Base-by-base conservation (phyloP, 2,888 invertebrate species). In the Yponomeuta malinellus region DNA sequence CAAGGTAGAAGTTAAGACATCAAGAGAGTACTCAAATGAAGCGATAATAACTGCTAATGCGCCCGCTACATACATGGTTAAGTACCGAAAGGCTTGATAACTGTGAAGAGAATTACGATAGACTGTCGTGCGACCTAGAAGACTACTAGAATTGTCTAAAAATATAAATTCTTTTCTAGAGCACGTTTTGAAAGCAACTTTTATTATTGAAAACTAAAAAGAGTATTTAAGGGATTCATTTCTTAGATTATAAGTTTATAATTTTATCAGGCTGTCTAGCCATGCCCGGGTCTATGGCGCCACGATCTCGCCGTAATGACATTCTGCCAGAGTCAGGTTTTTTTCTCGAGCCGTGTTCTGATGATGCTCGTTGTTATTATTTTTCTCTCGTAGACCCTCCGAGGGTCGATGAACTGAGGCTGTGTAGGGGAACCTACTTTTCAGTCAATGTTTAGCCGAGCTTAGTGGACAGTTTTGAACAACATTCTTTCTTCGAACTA, bases 301-400 rank as follows among this genome's bases (percentile, higher is more conserved):
- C 83, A 85, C 84, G 87, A 85, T 83, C 85, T 79, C 77, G 76
- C 80, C 79, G 82, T 91, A 91, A 91, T 91, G 91, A 91, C 90
- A 90, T 83, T 88, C 85, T 84, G 84, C 84, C 82, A 83, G 82
- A 83, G 81, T 78, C 79, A 78, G 85, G 85, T 88, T 91, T 91
- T 90, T 90, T 82, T 80, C 87, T 88, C 83, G 77, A 81, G 83
- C 87, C 84, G 84, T 85, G 82, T 91, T 68, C 90, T 89, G 89
- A 87, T 82, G 87, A 89, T 90, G 52, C 43, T 70, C 48, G 89
- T 90, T 90, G 88, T 91, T 90, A 90, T 90, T 89, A 89, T 89
- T 87, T 83, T 84, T 85, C 85, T 88, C 83, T 83, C 79, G 79
- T 82, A 83, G 80, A 77, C 79, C 80, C 85, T 84, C 83, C 76